Conservation (phyloP, 2,113 vertebrate genomes). For the Labrus mixtus region DNA sequence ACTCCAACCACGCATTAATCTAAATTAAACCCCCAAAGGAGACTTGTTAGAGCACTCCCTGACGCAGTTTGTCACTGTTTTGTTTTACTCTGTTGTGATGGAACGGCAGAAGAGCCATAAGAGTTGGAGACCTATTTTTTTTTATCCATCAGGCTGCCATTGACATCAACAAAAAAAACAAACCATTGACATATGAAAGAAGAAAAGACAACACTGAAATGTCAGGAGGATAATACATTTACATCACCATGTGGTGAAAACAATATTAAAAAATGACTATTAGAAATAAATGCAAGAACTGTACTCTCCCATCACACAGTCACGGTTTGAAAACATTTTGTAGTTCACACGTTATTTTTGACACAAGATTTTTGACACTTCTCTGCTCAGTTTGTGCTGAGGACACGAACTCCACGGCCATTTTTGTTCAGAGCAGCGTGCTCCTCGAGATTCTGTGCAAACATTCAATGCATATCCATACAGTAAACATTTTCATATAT, state of each 20-base stretch:
- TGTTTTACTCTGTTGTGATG: conserved; percentile 8
- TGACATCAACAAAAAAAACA: conserved; percentile 37
- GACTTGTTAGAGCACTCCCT: conserved; percentile 3
- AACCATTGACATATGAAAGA: conserved; percentile 19
- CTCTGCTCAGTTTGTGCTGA: conserved; percentile 54
- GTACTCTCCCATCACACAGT: conserved; percentile 72
- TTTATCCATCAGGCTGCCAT: conserved; percentile 31
- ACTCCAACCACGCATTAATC: conserved; percentile 2
- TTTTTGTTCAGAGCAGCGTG: conserved; percentile 72
- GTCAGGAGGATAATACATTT: conserved; percentile 55
- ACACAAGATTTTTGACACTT: conserved; percentile 67
- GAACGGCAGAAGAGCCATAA: conserved; percentile 33
- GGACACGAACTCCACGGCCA: conserved; percentile 49
- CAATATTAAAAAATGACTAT: conserved; percentile 48
- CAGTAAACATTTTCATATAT: conserved; percentile 77
- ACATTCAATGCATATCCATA: conserved; percentile 84
- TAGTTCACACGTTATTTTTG: conserved; percentile 72
- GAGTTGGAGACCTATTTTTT: conserved; percentile 42
- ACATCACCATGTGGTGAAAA: conserved; percentile 61
- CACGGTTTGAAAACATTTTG: conserved; percentile 74
- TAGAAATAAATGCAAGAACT: conserved; percentile 67
- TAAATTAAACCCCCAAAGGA: background rate
- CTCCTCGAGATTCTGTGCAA: conserved; percentile 77
- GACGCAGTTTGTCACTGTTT: conserved; percentile 7
- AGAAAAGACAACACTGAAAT: conserved; percentile 54